Evolutionary conservation across 1,140 invertebrate species (phyloP), one percentile per base, ranked within the genome.

Genomic region (Drosophila pectinifera): DNA sequence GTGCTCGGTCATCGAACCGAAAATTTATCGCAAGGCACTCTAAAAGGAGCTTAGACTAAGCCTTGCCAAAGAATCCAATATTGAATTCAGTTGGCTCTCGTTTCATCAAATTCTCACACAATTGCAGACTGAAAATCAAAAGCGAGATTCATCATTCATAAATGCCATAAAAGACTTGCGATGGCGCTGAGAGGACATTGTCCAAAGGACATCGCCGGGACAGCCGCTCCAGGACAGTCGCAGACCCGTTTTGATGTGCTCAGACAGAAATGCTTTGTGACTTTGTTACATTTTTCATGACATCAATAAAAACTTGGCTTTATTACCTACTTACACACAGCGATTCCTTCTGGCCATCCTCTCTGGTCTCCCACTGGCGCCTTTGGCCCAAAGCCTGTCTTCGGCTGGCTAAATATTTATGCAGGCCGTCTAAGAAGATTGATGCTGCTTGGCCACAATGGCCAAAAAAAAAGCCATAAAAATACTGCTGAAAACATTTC

Each of bases 221-320:
- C 78, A 82, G 62, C 18, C 57, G 56, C 43, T 65, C n/a, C 41
- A 8, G 49, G 67, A 34, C 64, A 69, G 49, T 28, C 31, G 4
- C 31, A 31, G 28, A 3, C 26, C 45, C 20, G 57, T 85, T 85
- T 80, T 78, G 79, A 85, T 86, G 81, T 74, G 59, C 83, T 58
- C 79, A 64, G 64, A 79, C 69, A 67, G 62, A 82, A 86, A 86
- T 88, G 79, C 79, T 83, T 88, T 89, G 84, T 80, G 84, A 90
- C 85, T 88, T 89, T 88, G 76, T 89, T 84, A 89, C 80, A 80
- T 80, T 83, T 89, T 89, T 89, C 77, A 80, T 88, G 80, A 77
- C 77, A 77, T 78, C 84, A 83, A 78, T 89, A 89, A 84, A 88
- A 88, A 80, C 76, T 78, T 72, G 67, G 49, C 80, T 89, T 84